A percentile compares a stretch with the other conserved stretches of the same genome.
Conservation (phyloP, 2,113 vertebrate genomes). For the Cyprinodon tularosa region DNA sequence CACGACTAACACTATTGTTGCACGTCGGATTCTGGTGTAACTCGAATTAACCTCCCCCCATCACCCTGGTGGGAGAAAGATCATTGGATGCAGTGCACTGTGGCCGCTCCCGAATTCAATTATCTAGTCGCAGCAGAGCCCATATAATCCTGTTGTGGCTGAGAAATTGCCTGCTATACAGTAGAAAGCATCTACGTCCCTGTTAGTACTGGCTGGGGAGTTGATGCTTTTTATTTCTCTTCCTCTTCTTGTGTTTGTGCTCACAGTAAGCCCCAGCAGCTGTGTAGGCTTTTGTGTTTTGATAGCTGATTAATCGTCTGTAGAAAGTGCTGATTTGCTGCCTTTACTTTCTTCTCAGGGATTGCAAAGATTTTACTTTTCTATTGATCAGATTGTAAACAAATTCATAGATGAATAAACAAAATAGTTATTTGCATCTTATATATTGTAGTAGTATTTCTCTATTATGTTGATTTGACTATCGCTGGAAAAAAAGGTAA, state of each 20-base stretch:
- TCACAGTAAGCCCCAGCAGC: conserved; percentile 4
- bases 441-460: too few species aligned
- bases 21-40: conserved; percentile 45
- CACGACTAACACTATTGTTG: conserved; percentile 53
- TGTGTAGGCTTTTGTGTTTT: conserved; percentile 1
- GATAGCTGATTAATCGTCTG: conserved; percentile 7
- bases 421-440: neutral
- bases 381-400: neutral
- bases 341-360: conserved; percentile 5
- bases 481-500: too few species aligned
- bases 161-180: conserved; percentile 62
- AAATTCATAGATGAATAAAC: neutral
- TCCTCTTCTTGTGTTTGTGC: neutral
- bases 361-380: neutral
- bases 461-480: too few species aligned
- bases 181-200: conserved; percentile 53
- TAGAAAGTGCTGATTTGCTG: neutral
- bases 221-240: neutral
- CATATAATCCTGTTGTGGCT: conserved; percentile 71
- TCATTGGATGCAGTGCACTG: conserved; percentile 67
- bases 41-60: conserved; percentile 54
- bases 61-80: conserved; percentile 62
- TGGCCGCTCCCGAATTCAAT: conserved; percentile 69
- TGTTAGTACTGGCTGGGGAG: conserved; percentile 52
- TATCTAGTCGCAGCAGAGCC: conserved; percentile 69